Conservation (phyloP, 2,797 vertebrate genomes). For the Aplochiton taeniatus region DNA sequence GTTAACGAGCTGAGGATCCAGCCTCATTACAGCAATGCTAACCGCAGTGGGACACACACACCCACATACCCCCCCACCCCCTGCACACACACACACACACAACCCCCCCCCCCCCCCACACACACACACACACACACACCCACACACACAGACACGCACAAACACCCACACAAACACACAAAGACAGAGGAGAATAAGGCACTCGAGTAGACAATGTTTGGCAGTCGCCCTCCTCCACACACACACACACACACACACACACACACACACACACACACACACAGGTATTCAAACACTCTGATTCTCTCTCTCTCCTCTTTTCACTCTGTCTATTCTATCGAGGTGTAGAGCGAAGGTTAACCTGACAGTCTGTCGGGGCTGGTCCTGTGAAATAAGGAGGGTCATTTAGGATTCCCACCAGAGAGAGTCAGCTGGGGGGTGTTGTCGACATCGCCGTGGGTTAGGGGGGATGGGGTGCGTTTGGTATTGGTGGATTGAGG, state of each 20-base stretch:
- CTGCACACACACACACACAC: neutral
- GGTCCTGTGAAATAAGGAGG: too few species aligned
- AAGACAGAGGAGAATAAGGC: slow-evolving; percentile 2
- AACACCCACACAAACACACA: slow-evolving; percentile 2
- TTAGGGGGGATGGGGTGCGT: too few species aligned
- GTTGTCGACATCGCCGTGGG: too few species aligned
- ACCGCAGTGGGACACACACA: slow-evolving; percentile 33
- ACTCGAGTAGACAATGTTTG: neutral
- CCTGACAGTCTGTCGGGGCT: too few species aligned
- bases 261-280: too few species aligned
- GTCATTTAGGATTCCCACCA: too few species aligned
- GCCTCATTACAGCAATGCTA: slow-evolving; percentile 62
- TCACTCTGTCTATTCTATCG: too few species aligned
- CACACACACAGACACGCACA: slow-evolving; percentile 12
- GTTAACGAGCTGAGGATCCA: slow-evolving; percentile 57
- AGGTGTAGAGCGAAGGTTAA: too few species aligned
- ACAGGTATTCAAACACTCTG: neutral
- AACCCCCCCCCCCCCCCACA: neutral
- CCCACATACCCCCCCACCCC: neutral
- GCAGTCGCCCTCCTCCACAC: neutral
- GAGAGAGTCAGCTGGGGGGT: too few species aligned
- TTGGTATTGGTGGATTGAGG: too few species aligned
- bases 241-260: too few species aligned
- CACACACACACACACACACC: slow-evolving; percentile 14
- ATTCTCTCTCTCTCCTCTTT: slow-evolving; percentile 2